A percentile compares a stretch with the other conserved stretches of the same genome.
phyloP scores from a whole-genome alignment of 2,888 invertebrate species.

The Lissonota sp. region DNA sequence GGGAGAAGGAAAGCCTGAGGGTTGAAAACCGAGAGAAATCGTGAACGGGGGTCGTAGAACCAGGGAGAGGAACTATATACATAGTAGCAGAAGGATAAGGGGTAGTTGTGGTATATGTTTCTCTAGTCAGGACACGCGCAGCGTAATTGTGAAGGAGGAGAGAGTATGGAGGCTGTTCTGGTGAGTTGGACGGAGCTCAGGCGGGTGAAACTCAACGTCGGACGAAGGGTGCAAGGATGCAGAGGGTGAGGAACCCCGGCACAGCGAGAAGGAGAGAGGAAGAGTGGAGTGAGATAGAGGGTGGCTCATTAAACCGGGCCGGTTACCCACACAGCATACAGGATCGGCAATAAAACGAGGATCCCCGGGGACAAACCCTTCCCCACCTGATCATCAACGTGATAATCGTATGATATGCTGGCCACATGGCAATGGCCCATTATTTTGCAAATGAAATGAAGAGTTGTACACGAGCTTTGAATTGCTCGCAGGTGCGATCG shows the following conservation, averaged over 20 bases:
- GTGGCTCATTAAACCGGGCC: constrained; percentile 75
- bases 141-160: constrained; percentile 82
- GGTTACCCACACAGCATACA: constrained; percentile 78
- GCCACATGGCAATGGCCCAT: constrained; percentile 39
- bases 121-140: constrained; percentile 82
- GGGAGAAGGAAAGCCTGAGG: constrained; percentile 34
- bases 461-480: constrained; percentile 21
- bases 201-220: constrained; percentile 65
- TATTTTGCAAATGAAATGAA: constrained; percentile 20
- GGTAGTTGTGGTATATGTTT: constrained; percentile 79
- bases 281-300: constrained; percentile 31
- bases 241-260: constrained; percentile 48
- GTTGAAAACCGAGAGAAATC: constrained; percentile 36
- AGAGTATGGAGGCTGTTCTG: constrained; percentile 41
- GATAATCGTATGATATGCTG: constrained; percentile 73
- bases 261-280: constrained; percentile 27
- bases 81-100: constrained; percentile 52
- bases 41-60: constrained; percentile 58
- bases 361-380: constrained; percentile 68
- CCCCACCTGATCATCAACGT: constrained; percentile 77
- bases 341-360: constrained; percentile 78
- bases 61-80: constrained; percentile 41
- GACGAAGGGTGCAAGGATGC: constrained; percentile 48
- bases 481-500: constrained; percentile 27
- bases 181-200: constrained; percentile 59